phyloP scores from a whole-genome alignment of 2,888 invertebrate species.

The Drosophila subquinaria region DNA sequence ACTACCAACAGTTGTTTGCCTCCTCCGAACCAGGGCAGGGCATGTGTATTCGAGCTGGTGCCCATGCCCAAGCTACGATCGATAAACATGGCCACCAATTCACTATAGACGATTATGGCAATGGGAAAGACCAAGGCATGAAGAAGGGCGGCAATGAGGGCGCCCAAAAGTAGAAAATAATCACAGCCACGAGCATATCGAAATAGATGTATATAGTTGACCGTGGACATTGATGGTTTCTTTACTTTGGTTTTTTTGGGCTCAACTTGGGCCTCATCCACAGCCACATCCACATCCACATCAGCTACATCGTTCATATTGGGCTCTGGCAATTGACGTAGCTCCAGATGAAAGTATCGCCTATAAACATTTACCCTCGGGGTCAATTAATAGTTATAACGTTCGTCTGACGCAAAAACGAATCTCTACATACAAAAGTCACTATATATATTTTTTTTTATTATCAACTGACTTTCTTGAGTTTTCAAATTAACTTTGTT shows the following conservation, averaged over 20 bases:
- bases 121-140: slow-evolving; percentile 88
- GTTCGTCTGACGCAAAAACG: slow-evolving; percentile 19
- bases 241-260: slow-evolving; percentile 42
- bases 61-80: slow-evolving; percentile 87
- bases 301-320: slow-evolving; percentile 23
- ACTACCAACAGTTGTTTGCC: slow-evolving; percentile 87
- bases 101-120: slow-evolving; percentile 90
- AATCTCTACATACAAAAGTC: slow-evolving; percentile 11
- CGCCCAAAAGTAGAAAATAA: slow-evolving; percentile 86
- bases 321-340: slow-evolving; percentile 41
- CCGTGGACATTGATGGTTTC: slow-evolving; percentile 29
- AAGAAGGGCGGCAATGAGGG: slow-evolving; percentile 87
- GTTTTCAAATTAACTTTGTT: not conserved
- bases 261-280: slow-evolving; percentile 29
- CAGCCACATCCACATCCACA: slow-evolving; percentile 8
- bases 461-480: not conserved
- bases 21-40: slow-evolving; percentile 88
- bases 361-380: slow-evolving; percentile 64
- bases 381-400: slow-evolving; percentile 73
- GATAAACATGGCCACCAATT: slow-evolving; percentile 89
- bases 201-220: slow-evolving; percentile 84
- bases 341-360: slow-evolving; percentile 27
- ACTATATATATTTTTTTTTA: not conserved
- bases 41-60: slow-evolving; percentile 87
- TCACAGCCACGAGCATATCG: slow-evolving; percentile 88